A percentile compares a stretch with the other conserved stretches of the same genome.
Evolutionary conservation across 2,888 invertebrate species (phyloP).

Genomic region (Sphaerophoria taeniata): DNA sequence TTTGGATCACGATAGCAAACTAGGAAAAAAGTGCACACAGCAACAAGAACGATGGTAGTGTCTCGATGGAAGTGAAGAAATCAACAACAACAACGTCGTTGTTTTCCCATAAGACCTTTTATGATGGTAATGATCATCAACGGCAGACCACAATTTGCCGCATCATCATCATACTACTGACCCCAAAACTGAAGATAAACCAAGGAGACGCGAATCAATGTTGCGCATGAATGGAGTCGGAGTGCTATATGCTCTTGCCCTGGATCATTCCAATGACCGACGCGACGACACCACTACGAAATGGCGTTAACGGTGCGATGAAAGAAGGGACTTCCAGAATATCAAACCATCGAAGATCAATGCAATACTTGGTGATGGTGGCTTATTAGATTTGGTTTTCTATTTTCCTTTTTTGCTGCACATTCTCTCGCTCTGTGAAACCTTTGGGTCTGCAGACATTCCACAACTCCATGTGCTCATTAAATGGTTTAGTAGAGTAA

Average conservation of each 20-base stretch:
- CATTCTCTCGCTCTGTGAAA: not conserved
- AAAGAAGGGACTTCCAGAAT: slow-evolving; percentile 43
- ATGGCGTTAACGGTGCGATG: slow-evolving; percentile 15
- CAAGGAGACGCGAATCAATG: slow-evolving; percentile 30
- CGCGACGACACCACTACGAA: not conserved
- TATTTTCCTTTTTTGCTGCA: not conserved
- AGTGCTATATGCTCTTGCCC: slow-evolving; percentile 29
- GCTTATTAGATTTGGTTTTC: slow-evolving; percentile 22
- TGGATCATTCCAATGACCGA: not conserved
- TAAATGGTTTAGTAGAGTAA: slow-evolving; percentile 24
- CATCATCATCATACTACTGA: slow-evolving; percentile 66
- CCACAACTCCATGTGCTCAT: slow-evolving; percentile 27
- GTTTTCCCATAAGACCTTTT: not conserved
- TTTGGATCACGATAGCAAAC: slow-evolving; percentile 49
- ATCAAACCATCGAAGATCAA: slow-evolving; percentile 18
- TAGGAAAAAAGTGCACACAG: not conserved
- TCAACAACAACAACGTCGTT: not conserved
- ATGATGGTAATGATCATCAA: slow-evolving; percentile 55
- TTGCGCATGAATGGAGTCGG: slow-evolving; percentile 59
- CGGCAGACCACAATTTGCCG: slow-evolving; percentile 56
- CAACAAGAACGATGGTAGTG: not conserved
- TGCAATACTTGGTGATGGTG: slow-evolving; percentile 13
- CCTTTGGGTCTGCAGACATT: not conserved
- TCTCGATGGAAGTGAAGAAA: slow-evolving; percentile 9
- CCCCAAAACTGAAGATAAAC: slow-evolving; percentile 71